Evolutionary conservation across 2,888 invertebrate genomes (phyloP).

Genomic region (Ptilodon capucinus): DNA sequence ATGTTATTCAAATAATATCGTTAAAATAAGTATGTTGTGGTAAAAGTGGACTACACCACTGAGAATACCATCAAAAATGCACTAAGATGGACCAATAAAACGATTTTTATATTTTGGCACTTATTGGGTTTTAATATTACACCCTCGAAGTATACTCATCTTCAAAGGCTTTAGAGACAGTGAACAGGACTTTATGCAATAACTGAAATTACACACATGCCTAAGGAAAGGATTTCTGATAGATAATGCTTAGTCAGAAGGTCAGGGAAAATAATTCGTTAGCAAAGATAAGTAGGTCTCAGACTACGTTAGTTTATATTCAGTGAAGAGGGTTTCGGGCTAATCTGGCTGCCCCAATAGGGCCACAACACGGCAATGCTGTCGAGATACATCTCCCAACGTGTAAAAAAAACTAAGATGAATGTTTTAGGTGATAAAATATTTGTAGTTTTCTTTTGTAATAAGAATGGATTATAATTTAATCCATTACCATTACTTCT

Average conservation of each 20-base stretch:
- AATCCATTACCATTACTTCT: no score
- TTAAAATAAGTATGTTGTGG: no score
- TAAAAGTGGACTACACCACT: no score
- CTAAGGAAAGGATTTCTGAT: not conserved
- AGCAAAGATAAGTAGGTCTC: not conserved
- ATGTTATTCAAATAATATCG: no score
- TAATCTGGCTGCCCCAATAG: constrained; percentile 1
- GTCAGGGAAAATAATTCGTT: constrained; percentile 1
- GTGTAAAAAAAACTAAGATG: not conserved
- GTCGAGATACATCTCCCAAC: not conserved
- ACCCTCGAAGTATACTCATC: no score
- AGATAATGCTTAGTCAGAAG: not conserved
- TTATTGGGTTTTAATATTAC: no score
- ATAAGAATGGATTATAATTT: no score
- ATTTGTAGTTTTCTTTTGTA: not conserved
- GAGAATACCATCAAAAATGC: no score
- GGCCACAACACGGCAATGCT: not conserved
- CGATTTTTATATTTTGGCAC: no score
- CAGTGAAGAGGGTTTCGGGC: constrained; percentile 1
- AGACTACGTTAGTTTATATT: constrained; percentile 6
- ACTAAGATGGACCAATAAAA: no score
- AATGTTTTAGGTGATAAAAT: not conserved
- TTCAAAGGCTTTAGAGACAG: no score
- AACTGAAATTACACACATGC: not conserved
- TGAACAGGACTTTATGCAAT: no score